These are phyloP conservation scores for Melanotaenia parkinsoni DNA, from an alignment of 2,797 vertebrate genomes.

Conservation along the genomic window DNA sequence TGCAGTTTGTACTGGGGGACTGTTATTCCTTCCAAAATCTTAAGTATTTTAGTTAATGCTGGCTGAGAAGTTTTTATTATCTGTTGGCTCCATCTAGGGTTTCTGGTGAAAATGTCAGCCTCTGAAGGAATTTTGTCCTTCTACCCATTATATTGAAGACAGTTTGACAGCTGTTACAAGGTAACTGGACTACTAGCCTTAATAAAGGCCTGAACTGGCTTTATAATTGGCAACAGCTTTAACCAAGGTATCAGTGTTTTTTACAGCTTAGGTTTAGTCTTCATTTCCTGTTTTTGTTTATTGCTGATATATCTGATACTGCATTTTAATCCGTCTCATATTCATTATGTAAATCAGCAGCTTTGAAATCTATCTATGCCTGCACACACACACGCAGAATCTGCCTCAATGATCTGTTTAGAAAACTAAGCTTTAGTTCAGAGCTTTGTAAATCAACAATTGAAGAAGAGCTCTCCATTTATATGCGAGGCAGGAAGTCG, in stretches of 20 bases:
- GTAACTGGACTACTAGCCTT: neutral
- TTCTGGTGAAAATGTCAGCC: constrained; percentile 15
- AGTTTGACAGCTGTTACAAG: neutral
- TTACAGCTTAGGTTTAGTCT: neutral
- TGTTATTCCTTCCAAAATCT: neutral
- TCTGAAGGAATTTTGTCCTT: neutral
- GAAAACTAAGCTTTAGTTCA: neutral
- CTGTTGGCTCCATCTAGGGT: constrained; percentile 66
- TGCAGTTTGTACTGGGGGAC: neutral
- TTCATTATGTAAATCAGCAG: neutral
- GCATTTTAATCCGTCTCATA: neutral
- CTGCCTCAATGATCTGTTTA: neutral
- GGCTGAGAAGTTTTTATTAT: constrained; percentile 15
- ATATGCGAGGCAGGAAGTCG: too few relatives aligned
- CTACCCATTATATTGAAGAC: neutral
- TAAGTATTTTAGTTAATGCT: neutral
- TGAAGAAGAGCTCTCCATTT: too few relatives aligned
- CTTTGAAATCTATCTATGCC: neutral
- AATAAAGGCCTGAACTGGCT: neutral
- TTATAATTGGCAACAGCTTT: neutral
- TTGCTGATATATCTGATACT: neutral
- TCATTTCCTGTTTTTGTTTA: too few relatives aligned
- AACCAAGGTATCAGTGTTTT: neutral
- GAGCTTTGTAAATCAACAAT: too few relatives aligned
- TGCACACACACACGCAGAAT: too few relatives aligned